Conservation (phyloP, 2,113 vertebrate species). For the Sorex araneus region DNA sequence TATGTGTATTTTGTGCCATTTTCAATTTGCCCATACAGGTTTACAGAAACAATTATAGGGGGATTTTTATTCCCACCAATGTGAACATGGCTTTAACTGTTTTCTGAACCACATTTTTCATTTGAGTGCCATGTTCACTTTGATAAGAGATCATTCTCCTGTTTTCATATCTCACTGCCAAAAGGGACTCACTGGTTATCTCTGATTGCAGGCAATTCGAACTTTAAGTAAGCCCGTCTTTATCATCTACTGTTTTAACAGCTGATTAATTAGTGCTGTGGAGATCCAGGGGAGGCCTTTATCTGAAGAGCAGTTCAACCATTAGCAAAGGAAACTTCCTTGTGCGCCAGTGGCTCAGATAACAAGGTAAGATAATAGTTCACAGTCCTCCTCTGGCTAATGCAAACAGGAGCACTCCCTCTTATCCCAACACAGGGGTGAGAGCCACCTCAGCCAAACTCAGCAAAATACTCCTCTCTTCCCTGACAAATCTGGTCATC, state of each 20-base stretch:
- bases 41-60: slow-evolving; percentile 63
- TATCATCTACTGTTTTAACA: slow-evolving; percentile 93
- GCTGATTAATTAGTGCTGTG: slow-evolving; percentile 91
- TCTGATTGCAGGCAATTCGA: slow-evolving; percentile 91
- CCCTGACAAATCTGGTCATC: not conserved
- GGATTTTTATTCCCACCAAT: slow-evolving; percentile 43
- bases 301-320: slow-evolving; percentile 92
- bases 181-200: slow-evolving; percentile 91
- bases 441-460: slow-evolving; percentile 81
- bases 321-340: slow-evolving; percentile 93
- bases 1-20: not conserved
- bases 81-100: slow-evolving; percentile 67
- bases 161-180: slow-evolving; percentile 86
- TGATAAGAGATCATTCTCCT: slow-evolving; percentile 87
- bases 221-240: slow-evolving; percentile 90
- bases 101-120: slow-evolving; percentile 81
- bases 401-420: slow-evolving; percentile 92
- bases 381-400: slow-evolving; percentile 90
- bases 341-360: slow-evolving; percentile 92
- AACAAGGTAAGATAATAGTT: slow-evolving; percentile 91
- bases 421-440: slow-evolving; percentile 87
- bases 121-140: slow-evolving; percentile 83
- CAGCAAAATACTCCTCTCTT: slow-evolving; percentile 61
- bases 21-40: slow-evolving; percentile 41
- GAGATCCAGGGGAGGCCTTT: slow-evolving; percentile 90